Evolutionary conservation across 2,888 invertebrate genomes (phyloP).

Genomic region (Beris chalybata): DNA sequence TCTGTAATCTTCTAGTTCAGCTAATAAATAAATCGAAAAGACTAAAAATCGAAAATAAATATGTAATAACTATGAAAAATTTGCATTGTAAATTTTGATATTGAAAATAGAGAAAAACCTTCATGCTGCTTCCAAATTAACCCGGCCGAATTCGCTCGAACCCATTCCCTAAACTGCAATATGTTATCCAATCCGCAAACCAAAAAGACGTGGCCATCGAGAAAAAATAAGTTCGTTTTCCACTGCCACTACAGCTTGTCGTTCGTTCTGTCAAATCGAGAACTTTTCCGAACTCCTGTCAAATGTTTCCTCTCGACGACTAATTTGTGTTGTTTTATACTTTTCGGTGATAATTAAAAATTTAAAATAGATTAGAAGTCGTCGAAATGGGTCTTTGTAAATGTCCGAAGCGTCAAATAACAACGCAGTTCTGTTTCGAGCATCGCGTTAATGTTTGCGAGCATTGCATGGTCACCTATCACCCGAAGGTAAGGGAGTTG

Average conservation of each 20-base stretch:
- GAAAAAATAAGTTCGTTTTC: not conserved
- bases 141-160: not conserved
- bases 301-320: slow-evolving; percentile 16
- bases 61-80: too few relatives aligned
- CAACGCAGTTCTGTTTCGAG: slow-evolving; percentile 98
- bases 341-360: slow-evolving; percentile 3
- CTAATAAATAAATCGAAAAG: too few relatives aligned
- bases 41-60: too few relatives aligned
- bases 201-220: slow-evolving; percentile 34
- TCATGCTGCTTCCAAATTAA: not conserved
- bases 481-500: slow-evolving; percentile 76
- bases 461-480: slow-evolving; percentile 95
- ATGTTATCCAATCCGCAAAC: not conserved
- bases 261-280: slow-evolving; percentile 8
- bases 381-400: slow-evolving; percentile 93
- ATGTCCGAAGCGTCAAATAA: slow-evolving; percentile 95
- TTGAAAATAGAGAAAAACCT: too few relatives aligned
- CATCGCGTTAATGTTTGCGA: slow-evolving; percentile 99
- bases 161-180: not conserved
- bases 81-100: too few relatives aligned
- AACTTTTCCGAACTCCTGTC: slow-evolving; percentile 12
- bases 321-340: slow-evolving; percentile 13
- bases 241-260: not conserved
- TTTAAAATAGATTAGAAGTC: not conserved
- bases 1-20: too few relatives aligned